Percentiles rank a stretch among this genome's conserved stretches.
These are phyloP conservation scores for Girardia tigrina DNA, from an alignment of 2,888 invertebrate species.

Conservation along the genomic window DNA sequence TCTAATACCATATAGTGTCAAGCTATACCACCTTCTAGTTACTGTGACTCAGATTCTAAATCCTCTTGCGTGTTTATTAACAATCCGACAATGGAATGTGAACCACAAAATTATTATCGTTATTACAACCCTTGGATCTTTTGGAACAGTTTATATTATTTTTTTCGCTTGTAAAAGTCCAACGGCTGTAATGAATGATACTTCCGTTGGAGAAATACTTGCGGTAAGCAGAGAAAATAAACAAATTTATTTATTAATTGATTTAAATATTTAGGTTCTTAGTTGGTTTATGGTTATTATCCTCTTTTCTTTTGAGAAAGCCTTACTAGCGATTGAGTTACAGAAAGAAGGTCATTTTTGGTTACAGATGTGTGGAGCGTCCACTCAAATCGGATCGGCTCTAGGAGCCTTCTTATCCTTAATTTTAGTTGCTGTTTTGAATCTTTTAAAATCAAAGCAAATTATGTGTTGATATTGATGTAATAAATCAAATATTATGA, in stretches of 20 bases:
- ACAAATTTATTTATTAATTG: too few relatives aligned
- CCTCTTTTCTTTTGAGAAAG: not conserved
- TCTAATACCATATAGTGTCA: slow-evolving; percentile 65
- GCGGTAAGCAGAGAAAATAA: too few relatives aligned
- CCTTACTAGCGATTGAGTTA: not conserved
- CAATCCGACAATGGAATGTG: not conserved
- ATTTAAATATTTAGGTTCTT: too few relatives aligned
- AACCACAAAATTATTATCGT: not conserved
- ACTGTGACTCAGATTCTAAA: slow-evolving; percentile 66
- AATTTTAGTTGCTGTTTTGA: not conserved
- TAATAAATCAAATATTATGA: too few relatives aligned
- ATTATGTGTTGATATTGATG: not conserved
- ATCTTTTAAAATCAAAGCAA: not conserved
- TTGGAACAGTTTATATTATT: not conserved
- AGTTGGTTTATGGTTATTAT: not conserved
- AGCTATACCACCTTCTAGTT: slow-evolving; percentile 65
- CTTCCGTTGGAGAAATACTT: not conserved
- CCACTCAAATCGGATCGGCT: not conserved
- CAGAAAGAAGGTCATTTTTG: not conserved
- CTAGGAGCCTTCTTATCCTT: not conserved
- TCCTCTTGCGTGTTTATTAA: slow-evolving; percentile 59
- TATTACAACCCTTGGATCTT: not conserved
- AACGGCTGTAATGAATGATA: not conserved
- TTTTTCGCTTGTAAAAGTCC: not conserved
- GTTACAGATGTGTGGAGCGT: not conserved